Percentiles rank a stretch among this genome's conserved stretches.
These are phyloP conservation scores for Pleuronectes platessa DNA, from an alignment of 2,113 vertebrate genomes.

Conservation along the genomic window DNA sequence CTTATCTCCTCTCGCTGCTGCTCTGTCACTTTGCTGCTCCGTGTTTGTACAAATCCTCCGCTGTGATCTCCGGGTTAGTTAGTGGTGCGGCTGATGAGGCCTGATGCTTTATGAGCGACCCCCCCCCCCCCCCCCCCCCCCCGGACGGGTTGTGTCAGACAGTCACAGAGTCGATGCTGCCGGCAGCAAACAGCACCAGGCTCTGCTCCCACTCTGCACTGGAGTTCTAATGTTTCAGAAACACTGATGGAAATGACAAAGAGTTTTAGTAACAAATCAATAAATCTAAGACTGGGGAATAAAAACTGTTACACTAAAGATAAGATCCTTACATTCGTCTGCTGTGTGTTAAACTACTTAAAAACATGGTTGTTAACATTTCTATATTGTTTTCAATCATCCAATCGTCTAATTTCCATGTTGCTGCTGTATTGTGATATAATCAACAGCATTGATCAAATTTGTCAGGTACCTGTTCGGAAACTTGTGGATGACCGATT, in stretches of 20 bases:
- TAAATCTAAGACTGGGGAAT: constrained; percentile 7
- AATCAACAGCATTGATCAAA: too few relatives aligned
- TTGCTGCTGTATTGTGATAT: too few relatives aligned
- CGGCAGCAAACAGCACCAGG: constrained; percentile 55
- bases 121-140: not conserved
- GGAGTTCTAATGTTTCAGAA: constrained; percentile 12
- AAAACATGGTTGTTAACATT: not conserved
- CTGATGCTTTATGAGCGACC: constrained; percentile 70
- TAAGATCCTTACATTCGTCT: not conserved
- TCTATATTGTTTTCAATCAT: not conserved
- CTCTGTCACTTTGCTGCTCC: constrained; percentile 59
- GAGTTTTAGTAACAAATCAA: not conserved
- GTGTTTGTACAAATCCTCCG: constrained; percentile 75
- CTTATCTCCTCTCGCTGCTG: constrained; percentile 54
- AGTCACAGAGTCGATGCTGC: constrained; percentile 53
- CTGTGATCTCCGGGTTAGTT: constrained; percentile 78
- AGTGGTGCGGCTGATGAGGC: constrained; percentile 74
- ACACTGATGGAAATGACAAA: constrained; percentile 21
- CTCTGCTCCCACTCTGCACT: constrained; percentile 18
- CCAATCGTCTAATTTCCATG: not conserved
- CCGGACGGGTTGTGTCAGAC: constrained; percentile 55
- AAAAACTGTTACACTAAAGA: not conserved
- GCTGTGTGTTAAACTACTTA: not conserved
- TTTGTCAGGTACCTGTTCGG: too few relatives aligned
- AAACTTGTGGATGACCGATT: too few relatives aligned